These are phyloP conservation scores for Rhimphoctona megacephalus DNA, from an alignment of 2,888 invertebrate species.

Conservation along the genomic window DNA sequence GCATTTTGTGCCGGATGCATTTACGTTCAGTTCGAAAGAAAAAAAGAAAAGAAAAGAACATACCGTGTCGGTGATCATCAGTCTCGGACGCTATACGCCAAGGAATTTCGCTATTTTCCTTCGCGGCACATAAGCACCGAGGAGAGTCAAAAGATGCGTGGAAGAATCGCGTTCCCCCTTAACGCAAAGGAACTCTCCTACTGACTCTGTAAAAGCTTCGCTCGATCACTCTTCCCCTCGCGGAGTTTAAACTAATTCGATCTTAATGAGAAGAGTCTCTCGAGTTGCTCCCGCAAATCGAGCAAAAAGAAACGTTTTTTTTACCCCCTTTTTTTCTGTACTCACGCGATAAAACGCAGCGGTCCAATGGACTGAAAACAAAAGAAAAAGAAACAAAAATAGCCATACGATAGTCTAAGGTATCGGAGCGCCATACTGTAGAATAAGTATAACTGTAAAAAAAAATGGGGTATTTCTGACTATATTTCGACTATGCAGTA, in stretches of 20 bases:
- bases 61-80: constrained; percentile 60
- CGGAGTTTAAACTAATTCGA: constrained; percentile 56
- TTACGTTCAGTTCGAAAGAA: constrained; percentile 58
- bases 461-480: too few relatives aligned
- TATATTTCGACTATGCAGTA: too few relatives aligned
- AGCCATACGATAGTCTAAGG: neutral
- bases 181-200: constrained; percentile 9
- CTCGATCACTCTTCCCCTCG: constrained; percentile 30
- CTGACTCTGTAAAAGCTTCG: constrained; percentile 30
- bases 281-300: constrained; percentile 37
- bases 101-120: constrained; percentile 79
- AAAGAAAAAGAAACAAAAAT: neutral
- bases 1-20: constrained; percentile 58
- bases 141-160: constrained; percentile 1
- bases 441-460: neutral
- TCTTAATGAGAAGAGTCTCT: constrained; percentile 44
- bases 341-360: neutral
- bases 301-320: constrained; percentile 21
- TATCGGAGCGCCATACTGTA: constrained; percentile 28
- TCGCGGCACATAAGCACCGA: neutral
- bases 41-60: constrained; percentile 25
- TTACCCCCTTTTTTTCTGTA: neutral
- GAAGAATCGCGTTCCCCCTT: constrained; percentile 67
- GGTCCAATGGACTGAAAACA: neutral
- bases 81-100: constrained; percentile 69